Percentiles rank a stretch among this genome's conserved stretches.
These are phyloP conservation scores for Glandiceps talaboti DNA, from an alignment of 53 echinoderm and acorn worm species.

Conservation along the genomic window DNA sequence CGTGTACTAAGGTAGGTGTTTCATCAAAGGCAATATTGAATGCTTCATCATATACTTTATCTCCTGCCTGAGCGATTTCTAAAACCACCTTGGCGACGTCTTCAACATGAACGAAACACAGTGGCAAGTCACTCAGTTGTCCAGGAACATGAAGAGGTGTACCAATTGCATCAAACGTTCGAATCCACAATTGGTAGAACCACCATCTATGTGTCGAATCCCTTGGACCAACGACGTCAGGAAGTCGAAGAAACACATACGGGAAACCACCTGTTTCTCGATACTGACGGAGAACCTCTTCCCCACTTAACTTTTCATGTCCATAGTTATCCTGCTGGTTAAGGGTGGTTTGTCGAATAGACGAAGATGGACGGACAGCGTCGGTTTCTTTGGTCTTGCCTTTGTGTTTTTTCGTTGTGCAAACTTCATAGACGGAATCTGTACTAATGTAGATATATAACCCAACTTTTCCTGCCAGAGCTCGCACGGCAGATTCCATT, in stretches of 20 bases:
- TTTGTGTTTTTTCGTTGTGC: not conserved
- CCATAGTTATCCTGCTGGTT: not conserved
- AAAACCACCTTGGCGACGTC: not conserved
- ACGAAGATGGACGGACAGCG: not conserved
- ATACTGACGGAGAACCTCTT: not conserved
- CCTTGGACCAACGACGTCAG: not conserved
- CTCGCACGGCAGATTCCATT: not conserved
- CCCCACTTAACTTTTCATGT: not conserved
- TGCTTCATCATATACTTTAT: not conserved
- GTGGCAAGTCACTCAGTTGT: not conserved
- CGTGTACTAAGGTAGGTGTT: not conserved
- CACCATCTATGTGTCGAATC: not conserved
- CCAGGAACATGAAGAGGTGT: not conserved
- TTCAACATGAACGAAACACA: not conserved
- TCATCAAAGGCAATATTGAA: not conserved
- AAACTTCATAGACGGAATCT: not conserved
- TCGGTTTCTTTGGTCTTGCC: not conserved
- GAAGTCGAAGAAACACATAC: not conserved
- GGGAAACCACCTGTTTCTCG: not conserved
- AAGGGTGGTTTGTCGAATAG: not conserved
- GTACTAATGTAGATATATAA: not conserved
- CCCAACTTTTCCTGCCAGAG: not conserved
- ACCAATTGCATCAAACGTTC: not conserved
- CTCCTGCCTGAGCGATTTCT: not conserved
- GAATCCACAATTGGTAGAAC: not conserved